Conservation (phyloP, 2,797 vertebrate species). For the Centropyge bicolor region DNA sequence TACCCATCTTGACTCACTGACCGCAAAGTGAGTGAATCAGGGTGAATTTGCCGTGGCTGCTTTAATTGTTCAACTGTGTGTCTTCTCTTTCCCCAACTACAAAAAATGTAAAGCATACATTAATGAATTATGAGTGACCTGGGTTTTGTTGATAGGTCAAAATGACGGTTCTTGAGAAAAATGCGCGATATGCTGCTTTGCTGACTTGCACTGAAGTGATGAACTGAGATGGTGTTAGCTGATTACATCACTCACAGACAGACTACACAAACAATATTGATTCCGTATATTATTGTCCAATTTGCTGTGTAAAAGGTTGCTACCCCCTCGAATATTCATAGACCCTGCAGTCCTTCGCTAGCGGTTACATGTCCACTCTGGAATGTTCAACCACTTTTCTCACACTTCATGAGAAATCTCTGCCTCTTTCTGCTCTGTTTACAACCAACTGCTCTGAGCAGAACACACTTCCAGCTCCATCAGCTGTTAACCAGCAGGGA, state of each 20-base stretch:
- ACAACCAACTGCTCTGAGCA: constrained; percentile 28
- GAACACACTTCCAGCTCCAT: constrained; percentile 38
- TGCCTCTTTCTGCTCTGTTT: constrained; percentile 56
- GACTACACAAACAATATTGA: constrained; percentile 21
- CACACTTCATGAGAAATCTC: constrained; percentile 65
- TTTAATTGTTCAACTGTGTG: background rate
- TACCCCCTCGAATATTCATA: constrained; percentile 32
- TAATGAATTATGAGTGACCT: background rate
- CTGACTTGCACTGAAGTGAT: constrained; percentile 2
- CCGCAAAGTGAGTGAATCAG: constrained; percentile 4
- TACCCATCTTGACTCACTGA: constrained; percentile 24
- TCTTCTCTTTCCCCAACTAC: background rate
- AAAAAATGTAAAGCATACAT: background rate
- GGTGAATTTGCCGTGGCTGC: background rate
- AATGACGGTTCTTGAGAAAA: constrained; percentile 9
- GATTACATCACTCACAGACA: constrained; percentile 28
- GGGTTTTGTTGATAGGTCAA: constrained; percentile 21
- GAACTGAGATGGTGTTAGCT: constrained; percentile 14
- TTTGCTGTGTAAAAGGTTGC: constrained; percentile 24
- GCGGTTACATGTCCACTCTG: constrained; percentile 63
- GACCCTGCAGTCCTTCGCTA: constrained; percentile 30
- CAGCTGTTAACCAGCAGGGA: constrained; percentile 62
- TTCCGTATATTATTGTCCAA: constrained; percentile 20
- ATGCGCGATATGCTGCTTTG: constrained; percentile 12
- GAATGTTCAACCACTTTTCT: constrained; percentile 71